These are phyloP conservation scores for Nothobranchius furzeri DNA, from an alignment of 2,113 vertebrate species.

Conservation along the genomic window DNA sequence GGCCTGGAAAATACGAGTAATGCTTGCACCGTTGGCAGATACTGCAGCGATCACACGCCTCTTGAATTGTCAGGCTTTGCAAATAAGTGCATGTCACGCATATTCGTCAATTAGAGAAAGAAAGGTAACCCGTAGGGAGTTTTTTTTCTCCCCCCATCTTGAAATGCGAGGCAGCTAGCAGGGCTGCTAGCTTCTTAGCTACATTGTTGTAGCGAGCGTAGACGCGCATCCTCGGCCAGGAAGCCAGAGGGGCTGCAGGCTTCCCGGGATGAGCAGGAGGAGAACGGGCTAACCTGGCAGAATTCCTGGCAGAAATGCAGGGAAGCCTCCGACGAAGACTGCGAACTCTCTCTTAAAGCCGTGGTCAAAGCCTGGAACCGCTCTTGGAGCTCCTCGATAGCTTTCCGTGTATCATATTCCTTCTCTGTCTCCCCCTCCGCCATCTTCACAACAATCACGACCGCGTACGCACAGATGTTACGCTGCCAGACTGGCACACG, in stretches of 20 bases:
- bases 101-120: conserved; percentile 1
- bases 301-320: conserved; percentile 93
- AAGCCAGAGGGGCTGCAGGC: conserved; percentile 74
- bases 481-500: conserved; percentile 75
- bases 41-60: not conserved
- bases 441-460: conserved; percentile 98
- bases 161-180: conserved; percentile 57
- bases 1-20: conserved; percentile 71
- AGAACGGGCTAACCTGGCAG: conserved; percentile 87
- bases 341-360: conserved; percentile 80
- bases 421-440: conserved; percentile 97
- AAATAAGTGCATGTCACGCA: conserved; percentile 13
- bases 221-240: conserved; percentile 78
- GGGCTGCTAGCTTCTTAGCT: conserved; percentile 69
- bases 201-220: conserved; percentile 79
- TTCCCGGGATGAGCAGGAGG: conserved; percentile 67
- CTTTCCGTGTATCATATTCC: conserved; percentile 85
- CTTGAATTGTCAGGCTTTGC: conserved; percentile 26
- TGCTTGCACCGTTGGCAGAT: conserved; percentile 39
- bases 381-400: conserved; percentile 84
- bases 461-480: conserved; percentile 89
- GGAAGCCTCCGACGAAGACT: conserved; percentile 85
- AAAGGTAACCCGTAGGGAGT: not conserved
- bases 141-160: conserved; percentile 25
- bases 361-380: conserved; percentile 86